A percentile compares a stretch with the other conserved stretches of the same genome.
Evolutionary conservation across 2,113 vertebrate genomes (phyloP).

Genomic region (Cercocebus atys): DNA sequence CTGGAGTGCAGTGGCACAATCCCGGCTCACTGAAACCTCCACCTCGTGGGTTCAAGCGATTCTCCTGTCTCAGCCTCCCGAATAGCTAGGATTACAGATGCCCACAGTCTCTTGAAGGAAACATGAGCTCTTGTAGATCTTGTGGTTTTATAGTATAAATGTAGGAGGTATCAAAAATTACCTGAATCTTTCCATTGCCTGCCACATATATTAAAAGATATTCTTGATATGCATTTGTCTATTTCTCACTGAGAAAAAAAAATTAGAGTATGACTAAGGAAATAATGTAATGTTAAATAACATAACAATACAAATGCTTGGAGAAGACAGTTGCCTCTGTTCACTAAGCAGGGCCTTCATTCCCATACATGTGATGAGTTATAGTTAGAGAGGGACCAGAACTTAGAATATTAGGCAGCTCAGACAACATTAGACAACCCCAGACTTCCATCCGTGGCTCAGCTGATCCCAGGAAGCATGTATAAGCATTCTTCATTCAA

Average conservation of each 20-base stretch:
- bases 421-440: not conserved
- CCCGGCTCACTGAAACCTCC: too few relatives aligned
- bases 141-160: not conserved
- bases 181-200: not conserved
- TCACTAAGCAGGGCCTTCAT: not conserved
- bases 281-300: not conserved
- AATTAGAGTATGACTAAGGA: not conserved
- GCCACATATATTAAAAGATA: not conserved
- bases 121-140: not conserved
- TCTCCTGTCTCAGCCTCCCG: too few relatives aligned
- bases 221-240: not conserved
- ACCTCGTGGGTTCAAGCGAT: too few relatives aligned
- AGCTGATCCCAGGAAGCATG: not conserved
- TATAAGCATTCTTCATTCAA: not conserved
- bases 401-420: not conserved
- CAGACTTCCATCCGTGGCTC: not conserved
- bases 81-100: too few relatives aligned
- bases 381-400: not conserved
- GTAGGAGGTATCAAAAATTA: not conserved
- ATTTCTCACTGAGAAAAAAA: not conserved
- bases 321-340: not conserved
- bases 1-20: too few relatives aligned
- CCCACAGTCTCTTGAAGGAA: not conserved
- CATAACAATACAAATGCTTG: not conserved
- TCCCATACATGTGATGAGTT: not conserved